phyloP scores from a whole-genome alignment of 2,113 vertebrate species.

The Peromyscus polionotus region DNA sequence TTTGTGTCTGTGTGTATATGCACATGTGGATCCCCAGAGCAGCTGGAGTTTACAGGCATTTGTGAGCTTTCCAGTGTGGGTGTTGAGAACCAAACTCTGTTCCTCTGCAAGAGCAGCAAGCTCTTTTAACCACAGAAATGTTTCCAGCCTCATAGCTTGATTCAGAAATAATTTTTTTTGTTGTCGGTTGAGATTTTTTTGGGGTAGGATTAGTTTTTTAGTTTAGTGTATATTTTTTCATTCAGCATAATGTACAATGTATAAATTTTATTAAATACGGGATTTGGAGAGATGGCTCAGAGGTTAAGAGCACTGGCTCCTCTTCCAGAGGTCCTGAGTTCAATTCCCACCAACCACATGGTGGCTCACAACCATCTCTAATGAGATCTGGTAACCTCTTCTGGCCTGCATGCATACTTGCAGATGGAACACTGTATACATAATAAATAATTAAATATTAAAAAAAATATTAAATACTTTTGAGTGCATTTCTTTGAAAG shows the following conservation, averaged over 20 bases:
- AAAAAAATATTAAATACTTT: not conserved
- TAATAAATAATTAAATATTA: too few species aligned
- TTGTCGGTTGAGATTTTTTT: not conserved
- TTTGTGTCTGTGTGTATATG: not conserved
- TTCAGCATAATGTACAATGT: not conserved
- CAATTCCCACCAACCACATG: too few species aligned
- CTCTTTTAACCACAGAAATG: not conserved
- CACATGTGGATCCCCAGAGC: not conserved
- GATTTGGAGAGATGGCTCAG: too few species aligned
- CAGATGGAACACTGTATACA: too few species aligned
- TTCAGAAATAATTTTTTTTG: not conserved
- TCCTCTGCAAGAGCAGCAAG: not conserved
- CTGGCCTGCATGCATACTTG: too few species aligned
- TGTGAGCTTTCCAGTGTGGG: not conserved
- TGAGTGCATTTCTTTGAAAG: conserved; percentile 43
- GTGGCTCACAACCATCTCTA: too few species aligned
- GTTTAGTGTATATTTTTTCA: not conserved
- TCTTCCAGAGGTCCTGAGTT: too few species aligned
- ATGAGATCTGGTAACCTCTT: too few species aligned
- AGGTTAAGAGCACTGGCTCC: too few species aligned
- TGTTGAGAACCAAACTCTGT: not conserved
- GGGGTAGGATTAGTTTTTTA: not conserved
- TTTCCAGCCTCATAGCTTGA: not conserved
- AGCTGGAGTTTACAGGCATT: not conserved
- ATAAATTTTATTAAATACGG: conserved; percentile 13